phyloP scores from a whole-genome alignment of 2,797 vertebrate genomes.

The Potorous gilbertii region DNA sequence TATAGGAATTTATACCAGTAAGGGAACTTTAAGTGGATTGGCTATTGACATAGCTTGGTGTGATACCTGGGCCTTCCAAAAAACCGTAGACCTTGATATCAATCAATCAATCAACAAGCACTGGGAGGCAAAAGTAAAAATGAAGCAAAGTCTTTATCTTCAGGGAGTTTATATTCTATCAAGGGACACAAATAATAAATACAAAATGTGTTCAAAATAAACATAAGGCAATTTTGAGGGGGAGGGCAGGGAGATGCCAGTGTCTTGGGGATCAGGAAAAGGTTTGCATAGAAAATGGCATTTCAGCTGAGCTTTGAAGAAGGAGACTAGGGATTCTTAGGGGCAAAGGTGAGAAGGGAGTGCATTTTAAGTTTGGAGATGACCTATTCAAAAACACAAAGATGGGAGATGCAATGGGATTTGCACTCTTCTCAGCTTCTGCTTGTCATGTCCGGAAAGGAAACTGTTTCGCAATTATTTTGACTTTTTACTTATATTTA shows the following conservation, averaged over 20 bases:
- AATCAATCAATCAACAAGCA: background rate
- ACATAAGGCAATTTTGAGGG: background rate
- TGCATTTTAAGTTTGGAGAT: background rate
- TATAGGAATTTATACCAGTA: background rate
- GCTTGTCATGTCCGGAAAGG: constrained; percentile 74
- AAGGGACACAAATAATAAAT: background rate
- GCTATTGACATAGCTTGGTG: constrained; percentile 41
- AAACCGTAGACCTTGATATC: background rate
- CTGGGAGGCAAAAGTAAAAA: background rate
- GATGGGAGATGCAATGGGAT: background rate
- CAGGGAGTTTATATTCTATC: background rate
- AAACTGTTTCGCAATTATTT: constrained; percentile 82
- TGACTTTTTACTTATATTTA: constrained; percentile 84
- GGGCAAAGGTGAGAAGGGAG: background rate
- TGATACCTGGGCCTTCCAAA: constrained; percentile 36
- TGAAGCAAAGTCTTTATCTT: background rate
- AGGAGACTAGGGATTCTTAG: background rate
- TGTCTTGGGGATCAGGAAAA: background rate
- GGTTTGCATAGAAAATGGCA: background rate
- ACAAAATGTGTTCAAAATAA: background rate
- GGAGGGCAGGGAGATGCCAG: background rate
- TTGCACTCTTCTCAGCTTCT: background rate
- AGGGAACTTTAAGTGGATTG: background rate
- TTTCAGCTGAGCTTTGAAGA: background rate
- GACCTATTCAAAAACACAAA: background rate